Evolutionary conservation across 2,888 invertebrate species (phyloP).

Genomic region (Drosophila seclusa): DNA sequence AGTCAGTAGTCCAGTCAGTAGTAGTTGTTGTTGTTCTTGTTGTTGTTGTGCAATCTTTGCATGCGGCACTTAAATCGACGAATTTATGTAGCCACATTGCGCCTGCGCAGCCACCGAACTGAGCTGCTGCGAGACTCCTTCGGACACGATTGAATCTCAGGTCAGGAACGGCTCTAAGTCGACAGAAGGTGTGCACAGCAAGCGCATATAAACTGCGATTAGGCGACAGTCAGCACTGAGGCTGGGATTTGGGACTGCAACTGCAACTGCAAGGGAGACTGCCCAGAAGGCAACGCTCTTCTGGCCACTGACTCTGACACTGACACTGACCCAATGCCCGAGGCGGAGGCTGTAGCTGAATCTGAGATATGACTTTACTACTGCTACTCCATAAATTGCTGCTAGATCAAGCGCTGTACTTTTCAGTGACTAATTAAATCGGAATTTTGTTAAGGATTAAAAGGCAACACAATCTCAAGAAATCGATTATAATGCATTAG

Average conservation of each 20-base stretch:
- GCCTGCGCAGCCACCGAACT: slow-evolving; percentile 63
- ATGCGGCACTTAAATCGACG: slow-evolving; percentile 78
- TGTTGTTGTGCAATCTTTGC: slow-evolving; percentile 71
- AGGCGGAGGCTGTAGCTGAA: slow-evolving; percentile 28
- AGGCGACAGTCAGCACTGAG: slow-evolving; percentile 78
- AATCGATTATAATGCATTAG: neutral
- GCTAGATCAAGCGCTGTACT: neutral
- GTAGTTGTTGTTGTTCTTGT: slow-evolving; percentile 14
- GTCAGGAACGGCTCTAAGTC: slow-evolving; percentile 47
- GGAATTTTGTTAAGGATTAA: slow-evolving; percentile 5
- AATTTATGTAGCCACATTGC: slow-evolving; percentile 74
- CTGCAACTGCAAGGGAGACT: neutral
- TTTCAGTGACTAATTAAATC: slow-evolving; percentile 13
- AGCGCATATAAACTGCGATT: slow-evolving; percentile 84
- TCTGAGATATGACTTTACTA: neutral
- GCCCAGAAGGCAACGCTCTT: slow-evolving; percentile 18
- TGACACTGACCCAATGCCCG: slow-evolving; percentile 69
- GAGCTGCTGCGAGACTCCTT: slow-evolving; percentile 19
- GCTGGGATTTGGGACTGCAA: neutral
- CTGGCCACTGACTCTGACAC: slow-evolving; percentile 30
- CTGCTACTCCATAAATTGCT: neutral
- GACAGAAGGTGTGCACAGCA: slow-evolving; percentile 74
- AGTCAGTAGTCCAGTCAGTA: slow-evolving; percentile 38
- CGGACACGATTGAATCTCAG: slow-evolving; percentile 27
- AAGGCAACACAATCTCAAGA: slow-evolving; percentile 6